Evolutionary conservation across 92 coral and sea anemone species (phyloP), one percentile per base, ranked within the genome.

Genomic region (Phymanthus crucifer): DNA sequence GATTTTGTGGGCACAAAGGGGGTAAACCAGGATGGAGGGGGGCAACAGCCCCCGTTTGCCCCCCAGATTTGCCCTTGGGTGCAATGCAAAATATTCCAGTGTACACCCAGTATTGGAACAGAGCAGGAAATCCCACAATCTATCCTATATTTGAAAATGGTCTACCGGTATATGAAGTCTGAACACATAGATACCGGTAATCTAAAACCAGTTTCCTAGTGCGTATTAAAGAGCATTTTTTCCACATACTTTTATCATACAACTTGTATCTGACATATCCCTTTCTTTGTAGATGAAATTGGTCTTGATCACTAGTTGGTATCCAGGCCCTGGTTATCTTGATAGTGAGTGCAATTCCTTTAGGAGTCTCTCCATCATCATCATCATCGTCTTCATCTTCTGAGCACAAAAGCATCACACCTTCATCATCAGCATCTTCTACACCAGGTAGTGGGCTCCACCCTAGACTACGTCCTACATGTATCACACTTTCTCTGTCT

Each of bases 201-300:
- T n/a, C n/a, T n/a, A n/a, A n/a, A n/a, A n/a, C n/a, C n/a, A n/a
- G n/a, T n/a, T n/a, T n/a, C n/a, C n/a, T n/a, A n/a, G n/a, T n/a
- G n/a, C n/a, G n/a, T n/a, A n/a, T n/a, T n/a, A n/a, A n/a, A n/a
- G n/a, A n/a, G n/a, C n/a, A 0, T 38, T 5, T 38, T 38, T 43
- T 2, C 48, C 17, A 14, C 48, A 24, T 89, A 93, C 99, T 87
- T 87, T 86, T 91, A 47, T 93, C 94, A 81, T 89, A 89, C 82
- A 93, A 88, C 78, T 96, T 93, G 87, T 91, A 93, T 87, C 99
- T 88, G 75, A 88, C 80, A 82, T 96, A 93, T 71, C 90, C 91
- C 78, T 81, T 88, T 43, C 75, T 80, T 12, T 83, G 87, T 27
- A 34, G 81, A 45, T 84, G 86, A 43, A 48, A 32, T 23, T 73